Percentiles rank a stretch among this genome's conserved stretches.
Evolutionary conservation across 2,888 invertebrate genomes (phyloP).

Genomic region (Mayetiola destructor): DNA sequence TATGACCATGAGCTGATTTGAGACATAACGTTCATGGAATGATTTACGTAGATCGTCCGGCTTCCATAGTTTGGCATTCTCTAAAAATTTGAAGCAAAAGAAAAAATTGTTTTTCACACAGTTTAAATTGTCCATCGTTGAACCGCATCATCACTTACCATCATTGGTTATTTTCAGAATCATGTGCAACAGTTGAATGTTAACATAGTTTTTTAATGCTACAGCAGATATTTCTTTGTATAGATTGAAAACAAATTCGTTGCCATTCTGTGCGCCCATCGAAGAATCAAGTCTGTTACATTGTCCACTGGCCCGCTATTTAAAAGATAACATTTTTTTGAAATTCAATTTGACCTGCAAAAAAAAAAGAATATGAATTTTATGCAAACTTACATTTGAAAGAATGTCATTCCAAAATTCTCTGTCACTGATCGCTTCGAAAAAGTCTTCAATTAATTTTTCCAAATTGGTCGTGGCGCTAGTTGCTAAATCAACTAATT

Average conservation of each 20-base stretch:
- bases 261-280: not conserved
- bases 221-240: slow-evolving; percentile 2
- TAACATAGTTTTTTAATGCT: not conserved
- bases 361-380: no score
- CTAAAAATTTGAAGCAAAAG: not conserved
- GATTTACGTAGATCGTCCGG: not conserved
- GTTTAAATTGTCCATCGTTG: not conserved
- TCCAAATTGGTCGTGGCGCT: not conserved
- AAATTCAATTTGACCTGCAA: no score
- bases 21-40: not conserved
- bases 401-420: not conserved
- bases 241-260: not conserved
- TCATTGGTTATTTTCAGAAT: not conserved
- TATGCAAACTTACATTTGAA: not conserved
- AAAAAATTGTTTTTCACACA: not conserved
- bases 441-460: not conserved
- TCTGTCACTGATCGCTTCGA: not conserved
- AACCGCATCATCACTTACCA: not conserved
- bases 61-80: not conserved
- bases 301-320: no score
- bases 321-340: no score
- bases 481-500: not conserved
- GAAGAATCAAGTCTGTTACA: no score
- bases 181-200: not conserved
- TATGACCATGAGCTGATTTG: not conserved